Evolutionary conservation across 2,113 vertebrate genomes (phyloP).

Genomic region (Suricata suricatta): DNA sequence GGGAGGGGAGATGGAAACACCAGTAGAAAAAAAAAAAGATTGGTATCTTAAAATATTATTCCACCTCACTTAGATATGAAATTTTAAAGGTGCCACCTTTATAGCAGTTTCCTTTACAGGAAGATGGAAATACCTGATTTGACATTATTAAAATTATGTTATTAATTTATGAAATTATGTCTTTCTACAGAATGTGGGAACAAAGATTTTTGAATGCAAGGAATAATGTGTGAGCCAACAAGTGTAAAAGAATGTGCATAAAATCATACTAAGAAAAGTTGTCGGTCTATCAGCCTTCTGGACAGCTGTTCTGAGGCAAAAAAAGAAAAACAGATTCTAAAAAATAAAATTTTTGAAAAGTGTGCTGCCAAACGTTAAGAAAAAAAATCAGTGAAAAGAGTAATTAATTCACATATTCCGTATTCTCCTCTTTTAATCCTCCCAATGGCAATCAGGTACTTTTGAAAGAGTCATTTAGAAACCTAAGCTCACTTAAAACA

Average conservation of each 20-base stretch:
- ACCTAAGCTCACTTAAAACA: conserved; percentile 3
- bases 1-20: not conserved
- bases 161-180: conserved; percentile 11
- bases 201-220: conserved; percentile 30
- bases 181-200: conserved; percentile 22
- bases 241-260: conserved; percentile 48
- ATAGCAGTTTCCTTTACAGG: not conserved
- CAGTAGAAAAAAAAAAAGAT: not conserved
- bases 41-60: not conserved
- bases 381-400: conserved; percentile 57
- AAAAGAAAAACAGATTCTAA: not conserved
- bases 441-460: conserved; percentile 12
- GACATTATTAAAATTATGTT: not conserved
- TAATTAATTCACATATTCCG: conserved; percentile 65
- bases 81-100: not conserved
- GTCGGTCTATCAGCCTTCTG: conserved; percentile 6
- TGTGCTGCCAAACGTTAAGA: conserved; percentile 40
- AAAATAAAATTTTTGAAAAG: conserved; percentile 61
- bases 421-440: conserved; percentile 44
- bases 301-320: conserved; percentile 48
- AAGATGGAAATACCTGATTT: conserved; percentile 28
- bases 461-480: conserved; percentile 56
- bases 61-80: not conserved
- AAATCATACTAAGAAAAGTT: conserved; percentile 48
- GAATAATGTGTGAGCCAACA: conserved; percentile 36